Base-by-base conservation (phyloP, 2,888 invertebrate species). In the Agriopis leucophaearia region DNA sequence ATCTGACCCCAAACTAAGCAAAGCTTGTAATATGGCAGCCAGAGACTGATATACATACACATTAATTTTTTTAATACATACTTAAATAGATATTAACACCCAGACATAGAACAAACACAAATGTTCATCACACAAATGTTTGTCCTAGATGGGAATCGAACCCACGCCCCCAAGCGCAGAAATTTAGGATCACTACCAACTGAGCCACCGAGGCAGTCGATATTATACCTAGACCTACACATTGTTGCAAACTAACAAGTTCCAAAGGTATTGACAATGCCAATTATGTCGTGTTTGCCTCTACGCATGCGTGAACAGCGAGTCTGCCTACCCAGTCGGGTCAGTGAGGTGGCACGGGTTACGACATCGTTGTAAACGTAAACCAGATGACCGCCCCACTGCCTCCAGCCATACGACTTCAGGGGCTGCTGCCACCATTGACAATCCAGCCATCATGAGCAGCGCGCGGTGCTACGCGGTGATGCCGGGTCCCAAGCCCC, bases 401-500 rank as follows among this genome's bases (percentile, higher is more conserved):
- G 86, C 79, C 72, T 73, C 74, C 69, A 70, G 71, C 69, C 71
- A 70, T 76, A 66, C 72, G 74, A 80, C 79, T 83, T 73, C 82
- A 83, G 86, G 85, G 85, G 82, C 87, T 88, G 90, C 79, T 83
- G 82, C 66, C 78, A 78, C 71, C 85, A 89, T 86, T 89, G 86
- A 81, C 84, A 80, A 78, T 78, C 76, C 77, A 76, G 71, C 78
- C 88, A 89, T 86, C 83, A 92, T 92, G 92, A 83, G 77, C 76
- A 85, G 80, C 84, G 89, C 89, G 82, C 91, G 93, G 81, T 86
- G 88, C 77, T 97, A 96, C 85, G 87, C 94, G 58, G 94, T 95
- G 69, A 96, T 97, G 82, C 97, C 97, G 5, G 97, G 97, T 18
- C 97, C 97, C 16, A 95, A 92, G 88, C 96, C 96, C 58, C 86